These are phyloP conservation scores for Acanthiza pusilla DNA, from an alignment of 2,797 vertebrate genomes.

Conservation along the genomic window DNA sequence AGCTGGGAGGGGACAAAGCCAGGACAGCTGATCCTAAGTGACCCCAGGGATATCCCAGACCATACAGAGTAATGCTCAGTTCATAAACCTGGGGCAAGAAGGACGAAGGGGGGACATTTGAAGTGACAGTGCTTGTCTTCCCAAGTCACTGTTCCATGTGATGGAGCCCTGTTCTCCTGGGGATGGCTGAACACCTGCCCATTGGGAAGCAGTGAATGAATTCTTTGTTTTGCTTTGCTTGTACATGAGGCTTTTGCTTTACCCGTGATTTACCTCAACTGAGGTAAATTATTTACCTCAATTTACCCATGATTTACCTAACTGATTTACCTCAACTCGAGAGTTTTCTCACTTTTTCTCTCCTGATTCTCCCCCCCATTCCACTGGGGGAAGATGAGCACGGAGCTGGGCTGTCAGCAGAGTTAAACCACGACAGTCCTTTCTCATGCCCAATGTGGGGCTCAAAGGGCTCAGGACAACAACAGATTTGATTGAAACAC, in stretches of 20 bases:
- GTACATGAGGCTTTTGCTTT: background rate
- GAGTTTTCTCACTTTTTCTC: background rate
- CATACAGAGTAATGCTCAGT: background rate
- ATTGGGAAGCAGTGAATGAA: background rate
- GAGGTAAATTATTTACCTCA: no score
- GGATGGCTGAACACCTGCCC: background rate
- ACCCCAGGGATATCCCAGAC: background rate
- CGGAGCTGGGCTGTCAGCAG: background rate
- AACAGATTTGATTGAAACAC: background rate
- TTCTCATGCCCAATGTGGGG: background rate
- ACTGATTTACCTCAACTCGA: background rate
- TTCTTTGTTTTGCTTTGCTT: background rate
- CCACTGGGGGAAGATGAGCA: accelerated
- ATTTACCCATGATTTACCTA: no score
- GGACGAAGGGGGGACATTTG: background rate
- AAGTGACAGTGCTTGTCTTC: background rate
- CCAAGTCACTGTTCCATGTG: background rate
- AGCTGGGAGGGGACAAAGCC: background rate
- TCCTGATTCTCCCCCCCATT: background rate
- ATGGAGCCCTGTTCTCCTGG: background rate
- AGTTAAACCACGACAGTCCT: background rate
- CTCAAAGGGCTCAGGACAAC: background rate
- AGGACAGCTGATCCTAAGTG: background rate
- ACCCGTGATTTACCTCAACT: background rate
- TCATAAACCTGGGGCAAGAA: background rate